Evolutionary conservation across 2,113 vertebrate species (phyloP).

Genomic region (Sylvia atricapilla): DNA sequence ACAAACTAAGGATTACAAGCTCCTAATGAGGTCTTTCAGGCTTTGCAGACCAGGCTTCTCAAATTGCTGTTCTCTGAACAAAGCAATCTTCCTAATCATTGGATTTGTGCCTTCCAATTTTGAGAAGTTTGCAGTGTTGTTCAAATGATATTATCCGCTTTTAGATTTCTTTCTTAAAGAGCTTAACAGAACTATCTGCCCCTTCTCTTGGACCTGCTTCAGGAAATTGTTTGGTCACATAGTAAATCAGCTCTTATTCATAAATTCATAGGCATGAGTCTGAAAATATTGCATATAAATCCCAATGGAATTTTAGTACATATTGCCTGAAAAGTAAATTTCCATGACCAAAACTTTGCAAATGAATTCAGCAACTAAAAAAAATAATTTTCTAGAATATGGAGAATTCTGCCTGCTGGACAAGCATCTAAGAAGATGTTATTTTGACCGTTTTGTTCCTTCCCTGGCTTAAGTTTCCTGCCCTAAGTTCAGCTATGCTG

Average conservation of each 20-base stretch:
- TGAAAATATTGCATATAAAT: neutral
- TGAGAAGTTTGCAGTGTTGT: neutral
- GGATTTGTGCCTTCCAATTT: neutral
- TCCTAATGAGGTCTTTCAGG: conserved; percentile 39
- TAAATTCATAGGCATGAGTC: neutral
- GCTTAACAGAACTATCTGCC: neutral
- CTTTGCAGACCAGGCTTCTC: conserved; percentile 1
- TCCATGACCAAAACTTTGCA: neutral
- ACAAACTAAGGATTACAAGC: conserved; percentile 17
- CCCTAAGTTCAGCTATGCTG: neutral
- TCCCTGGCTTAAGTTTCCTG: neutral
- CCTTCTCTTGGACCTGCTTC: neutral
- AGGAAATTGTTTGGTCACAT: neutral
- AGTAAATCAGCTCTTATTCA: neutral
- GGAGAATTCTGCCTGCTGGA: neutral
- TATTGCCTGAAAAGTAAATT: neutral
- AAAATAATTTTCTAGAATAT: neutral
- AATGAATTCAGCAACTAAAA: neutral
- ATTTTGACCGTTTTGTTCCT: neutral
- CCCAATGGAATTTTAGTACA: neutral
- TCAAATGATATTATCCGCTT: neutral
- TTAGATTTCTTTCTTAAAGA: neutral
- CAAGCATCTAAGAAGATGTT: neutral
- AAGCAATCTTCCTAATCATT: neutral
- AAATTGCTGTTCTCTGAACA: conserved; percentile 1